These are phyloP conservation scores for Odobenus rosmarus DNA, from an alignment of 2,113 vertebrate species.

Conservation along the genomic window DNA sequence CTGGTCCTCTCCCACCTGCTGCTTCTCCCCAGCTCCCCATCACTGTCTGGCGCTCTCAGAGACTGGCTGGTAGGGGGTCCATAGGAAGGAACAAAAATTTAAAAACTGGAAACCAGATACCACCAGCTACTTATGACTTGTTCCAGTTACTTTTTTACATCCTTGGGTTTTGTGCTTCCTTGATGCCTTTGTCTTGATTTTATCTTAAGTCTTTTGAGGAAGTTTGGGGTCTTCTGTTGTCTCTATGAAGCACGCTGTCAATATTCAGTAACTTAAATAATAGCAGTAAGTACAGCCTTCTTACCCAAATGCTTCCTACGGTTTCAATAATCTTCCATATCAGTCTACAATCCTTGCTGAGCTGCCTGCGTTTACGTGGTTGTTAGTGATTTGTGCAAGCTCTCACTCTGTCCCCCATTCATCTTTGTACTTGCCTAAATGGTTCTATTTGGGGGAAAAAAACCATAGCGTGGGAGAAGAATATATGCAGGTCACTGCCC, in stretches of 20 bases:
- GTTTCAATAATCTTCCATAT: slow-evolving; percentile 47
- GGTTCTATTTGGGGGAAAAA: not conserved
- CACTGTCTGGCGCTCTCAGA: not conserved
- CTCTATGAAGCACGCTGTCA: slow-evolving; percentile 38
- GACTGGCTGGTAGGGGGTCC: not conserved
- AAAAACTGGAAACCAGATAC: slow-evolving; percentile 10
- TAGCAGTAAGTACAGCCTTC: not conserved
- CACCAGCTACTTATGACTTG: not conserved
- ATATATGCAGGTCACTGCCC: not conserved
- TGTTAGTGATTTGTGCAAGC: not conserved
- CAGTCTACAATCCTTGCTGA: not conserved
- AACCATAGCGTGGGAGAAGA: not conserved
- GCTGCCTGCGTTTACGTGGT: not conserved
- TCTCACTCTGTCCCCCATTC: not conserved
- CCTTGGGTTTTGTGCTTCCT: not conserved
- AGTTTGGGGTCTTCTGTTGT: not conserved
- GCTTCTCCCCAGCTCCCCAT: not conserved
- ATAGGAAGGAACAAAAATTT: not conserved
- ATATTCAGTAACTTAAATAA: slow-evolving; percentile 6
- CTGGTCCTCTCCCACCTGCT: not conserved
- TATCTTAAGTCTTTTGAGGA: not conserved
- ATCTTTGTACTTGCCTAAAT: not conserved
- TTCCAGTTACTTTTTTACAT: not conserved
- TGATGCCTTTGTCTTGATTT: not conserved
- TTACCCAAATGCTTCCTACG: slow-evolving; percentile 31